Evolutionary conservation across 2,797 vertebrate species (phyloP).

Genomic region (Peromyscus melanophrys): DNA sequence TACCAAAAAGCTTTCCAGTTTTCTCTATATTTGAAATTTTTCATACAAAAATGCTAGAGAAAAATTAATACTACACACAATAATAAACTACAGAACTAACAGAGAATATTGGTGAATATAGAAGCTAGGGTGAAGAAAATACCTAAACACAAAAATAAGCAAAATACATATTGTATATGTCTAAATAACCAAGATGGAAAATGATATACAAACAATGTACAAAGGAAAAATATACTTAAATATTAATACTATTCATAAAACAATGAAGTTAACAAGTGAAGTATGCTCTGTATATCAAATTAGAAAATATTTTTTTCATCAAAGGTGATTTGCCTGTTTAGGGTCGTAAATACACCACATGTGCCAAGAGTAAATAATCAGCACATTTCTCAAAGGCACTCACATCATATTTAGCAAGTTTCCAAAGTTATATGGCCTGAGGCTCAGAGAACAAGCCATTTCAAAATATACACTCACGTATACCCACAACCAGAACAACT

Average conservation of each 20-base stretch:
- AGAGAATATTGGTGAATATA: slow-evolving; percentile 28
- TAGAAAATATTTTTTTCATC: slow-evolving; percentile 3
- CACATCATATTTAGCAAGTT: neutral
- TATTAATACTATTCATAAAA: slow-evolving; percentile 27
- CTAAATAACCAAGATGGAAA: slow-evolving; percentile 57
- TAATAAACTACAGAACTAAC: slow-evolving; percentile 30
- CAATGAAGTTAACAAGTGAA: slow-evolving; percentile 19
- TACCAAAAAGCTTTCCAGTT: slow-evolving; percentile 17
- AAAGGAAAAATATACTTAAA: slow-evolving; percentile 36
- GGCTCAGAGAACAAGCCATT: slow-evolving; percentile 34
- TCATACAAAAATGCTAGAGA: slow-evolving; percentile 46
- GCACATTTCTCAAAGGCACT: neutral
- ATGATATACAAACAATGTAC: slow-evolving; percentile 34
- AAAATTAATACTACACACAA: slow-evolving; percentile 1
- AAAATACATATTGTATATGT: neutral
- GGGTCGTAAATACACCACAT: neutral
- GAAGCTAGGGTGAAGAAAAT: slow-evolving; percentile 42
- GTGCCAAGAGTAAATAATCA: neutral
- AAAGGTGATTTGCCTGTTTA: neutral
- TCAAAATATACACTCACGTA: neutral
- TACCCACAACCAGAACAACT: neutral
- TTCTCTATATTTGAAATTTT: slow-evolving; percentile 59
- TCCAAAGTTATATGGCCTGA: slow-evolving; percentile 4
- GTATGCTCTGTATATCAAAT: neutral
- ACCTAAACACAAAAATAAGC: slow-evolving; percentile 8